Evolutionary conservation across 2,113 vertebrate species (phyloP), one percentile per base, ranked within the genome.

Genomic region (Spizaetus ornatus): DNA sequence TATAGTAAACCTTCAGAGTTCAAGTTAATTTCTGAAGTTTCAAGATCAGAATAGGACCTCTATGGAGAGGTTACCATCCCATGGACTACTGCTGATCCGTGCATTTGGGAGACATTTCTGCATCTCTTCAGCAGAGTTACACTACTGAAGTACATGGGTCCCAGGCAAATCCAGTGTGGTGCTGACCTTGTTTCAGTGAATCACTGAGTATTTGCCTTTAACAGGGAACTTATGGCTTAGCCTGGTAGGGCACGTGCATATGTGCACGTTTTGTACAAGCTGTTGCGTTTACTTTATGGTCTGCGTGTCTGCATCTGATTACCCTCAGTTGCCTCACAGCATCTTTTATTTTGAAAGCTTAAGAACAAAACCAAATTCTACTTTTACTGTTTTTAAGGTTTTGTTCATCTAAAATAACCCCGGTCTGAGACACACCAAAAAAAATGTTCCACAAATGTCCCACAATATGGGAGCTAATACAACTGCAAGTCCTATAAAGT

Each of bases 291-390:
- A 62, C 82, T 70, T 70, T 79, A 85, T 71, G 89, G 74, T 85
- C 82, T 91, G 58, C 3, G 0, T 89, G 95, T 95, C 95, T 96
- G 93, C 58, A 80, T 96, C 96, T 95, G 87, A 96, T 97, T 96
- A 96, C 69, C 79, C 82, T 91, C 84, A 47, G 71, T 95, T 95
- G 87, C 94, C 59, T 93, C 84, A 91, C 86, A 94, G 23, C 81
- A 70, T 93, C 87, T 95, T 94, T 93, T 90, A 85, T 94, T 96
- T 95, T 82, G 89, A 94, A 95, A 89, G 62, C 81, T 91, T 53
- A 62, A 76, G 62, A 95, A 76, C 70, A 95, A 95, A 97, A 86
- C 76, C 79, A 89, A 89, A 85, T 85, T 95, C 47, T 93, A 48
- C 93, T 94, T 92, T 82, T 95, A 91, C 93, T 95, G 40, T 48